Evolutionary conservation across 2,113 vertebrate genomes (phyloP).

Genomic region (Xiphias gladius): DNA sequence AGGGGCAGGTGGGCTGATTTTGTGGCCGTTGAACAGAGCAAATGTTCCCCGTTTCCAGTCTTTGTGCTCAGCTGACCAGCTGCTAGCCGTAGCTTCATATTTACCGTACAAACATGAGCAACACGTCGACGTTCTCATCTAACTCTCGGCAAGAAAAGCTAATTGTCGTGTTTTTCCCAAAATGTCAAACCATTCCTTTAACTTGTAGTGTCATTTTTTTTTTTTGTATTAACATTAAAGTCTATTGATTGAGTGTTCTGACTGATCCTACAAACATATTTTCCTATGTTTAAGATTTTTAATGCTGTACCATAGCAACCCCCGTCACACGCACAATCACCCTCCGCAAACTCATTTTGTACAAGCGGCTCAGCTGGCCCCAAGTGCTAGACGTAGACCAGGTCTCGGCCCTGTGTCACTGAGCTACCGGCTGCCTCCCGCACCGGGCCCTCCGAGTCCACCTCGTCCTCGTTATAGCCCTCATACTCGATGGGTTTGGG

Average conservation of each 20-base stretch:
- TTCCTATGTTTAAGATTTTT: slow-evolving; percentile 39
- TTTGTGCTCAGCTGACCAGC: background rate
- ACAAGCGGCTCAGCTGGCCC: background rate
- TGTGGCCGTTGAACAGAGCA: too few relatives aligned
- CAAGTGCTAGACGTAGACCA: slow-evolving; percentile 92
- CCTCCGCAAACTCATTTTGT: background rate
- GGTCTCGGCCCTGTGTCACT: slow-evolving; percentile 86
- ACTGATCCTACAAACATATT: slow-evolving; percentile 29
- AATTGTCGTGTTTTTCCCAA: slow-evolving; percentile 1
- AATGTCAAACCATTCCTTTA: slow-evolving; percentile 1
- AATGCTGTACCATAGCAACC: slow-evolving; percentile 15
- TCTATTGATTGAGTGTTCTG: background rate
- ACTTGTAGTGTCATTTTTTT: background rate
- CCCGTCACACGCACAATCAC: slow-evolving; percentile 1
- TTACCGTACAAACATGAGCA: background rate
- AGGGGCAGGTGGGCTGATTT: too few relatives aligned
- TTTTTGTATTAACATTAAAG: background rate
- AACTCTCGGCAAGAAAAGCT: background rate
- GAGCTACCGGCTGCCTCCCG: slow-evolving; percentile 75
- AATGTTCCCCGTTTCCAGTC: background rate
- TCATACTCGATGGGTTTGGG: slow-evolving; percentile 96
- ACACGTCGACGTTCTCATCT: background rate
- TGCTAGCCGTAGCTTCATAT: background rate
- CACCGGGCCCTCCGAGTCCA: slow-evolving; percentile 78
- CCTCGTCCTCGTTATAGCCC: slow-evolving; percentile 85